Evolutionary conservation across 2,888 invertebrate genomes (phyloP), one percentile per base, ranked within the genome.

Genomic region (Germaria angustata): DNA sequence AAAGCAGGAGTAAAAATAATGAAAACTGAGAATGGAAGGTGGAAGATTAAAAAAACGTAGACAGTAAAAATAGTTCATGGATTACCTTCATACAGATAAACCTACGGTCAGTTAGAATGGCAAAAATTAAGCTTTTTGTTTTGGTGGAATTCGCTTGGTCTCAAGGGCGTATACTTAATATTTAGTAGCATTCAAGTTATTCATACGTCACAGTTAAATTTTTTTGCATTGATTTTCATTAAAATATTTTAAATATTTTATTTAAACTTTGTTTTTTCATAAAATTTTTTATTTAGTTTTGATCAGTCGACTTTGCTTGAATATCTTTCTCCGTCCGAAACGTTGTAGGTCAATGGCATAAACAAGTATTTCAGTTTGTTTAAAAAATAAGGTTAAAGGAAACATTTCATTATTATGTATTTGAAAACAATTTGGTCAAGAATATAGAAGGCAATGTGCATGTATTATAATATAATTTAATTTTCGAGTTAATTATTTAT

Each of bases 401-500:
- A 76, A 76, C 7, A 41, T 51, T 59, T 59, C 17, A 59, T 63
- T 63, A 15, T 22, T 34, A n/a, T n/a, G n/a, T n/a, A 44, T 63
- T 61, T 59, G 24, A 6, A n/a, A 57, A 61, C 9, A 59, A 65
- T 66, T 69, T 51, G 39, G 41, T 2, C 41, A n/a, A 41, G 39
- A 32, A 68, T 39, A 24, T 41, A 15, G 13, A 22, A 59, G n/a
- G 2, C 39, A 22, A 20, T 28, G 15, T 17, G n/a, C 20, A 24
- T 32, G 32, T 2, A 46, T 1, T 32, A 17, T 53, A 24, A 46
- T 32, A 20, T 49, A 49, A 57, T 59, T 51, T 28, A 51, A 59
- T 32, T 59, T 76, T 68, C 49, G 51, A 65, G 59, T 59, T 68
- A 77, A 68, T 61, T 77, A 57, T 59, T 66, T 46, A 57, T 17